Base-by-base conservation (phyloP, 2,888 invertebrate species). In the Zaprionus bogoriensis region DNA sequence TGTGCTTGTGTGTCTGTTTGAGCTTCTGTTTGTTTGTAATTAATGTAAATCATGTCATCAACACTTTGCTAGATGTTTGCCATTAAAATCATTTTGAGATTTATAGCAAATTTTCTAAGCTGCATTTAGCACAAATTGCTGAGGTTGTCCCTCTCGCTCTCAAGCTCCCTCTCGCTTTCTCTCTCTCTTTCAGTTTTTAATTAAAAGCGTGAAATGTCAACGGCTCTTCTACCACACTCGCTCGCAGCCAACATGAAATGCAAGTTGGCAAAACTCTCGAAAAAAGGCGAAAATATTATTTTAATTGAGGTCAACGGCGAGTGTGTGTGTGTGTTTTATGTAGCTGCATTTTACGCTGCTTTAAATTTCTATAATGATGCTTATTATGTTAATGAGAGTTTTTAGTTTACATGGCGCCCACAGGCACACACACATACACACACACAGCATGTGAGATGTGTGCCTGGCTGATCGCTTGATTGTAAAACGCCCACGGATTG, bases 311-410 rank as follows among this genome's bases (percentile, higher is more conserved):
- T 79, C 83, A 79, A 70, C 69, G 7, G 32, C 0, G 45, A 30
- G 23, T 30, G 41, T 32, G 50, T 39, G 30, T 36, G 19, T 46
- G 42, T 22, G 30, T 39, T 57, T 53, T 30, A 55, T 60, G 57
- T 60, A 53, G 73, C 67, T 60, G 53, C 59, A 71, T 77, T 83
- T 71, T 57, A 81, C 78, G 82, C 63, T 67, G 59, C 62, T 73
- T 70, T 80, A 67, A 54, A 66, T 79, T 77, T 77, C 61, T 70
- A 80, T 77, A 77, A 77, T 70, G 66, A 64, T 66, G 74, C 77
- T 77, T 77, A 74, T 80, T 80, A 67, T 77, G 74, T 80, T 77
- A 80, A 80, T 77, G 80, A 74, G 80, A 74, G 67, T 76, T 76
- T 68, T 58, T 39, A 62, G 55, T 67, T 63, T 50, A 50, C 22